phyloP scores from a whole-genome alignment of 2,797 vertebrate species.

The Sebastes flavidus region DNA sequence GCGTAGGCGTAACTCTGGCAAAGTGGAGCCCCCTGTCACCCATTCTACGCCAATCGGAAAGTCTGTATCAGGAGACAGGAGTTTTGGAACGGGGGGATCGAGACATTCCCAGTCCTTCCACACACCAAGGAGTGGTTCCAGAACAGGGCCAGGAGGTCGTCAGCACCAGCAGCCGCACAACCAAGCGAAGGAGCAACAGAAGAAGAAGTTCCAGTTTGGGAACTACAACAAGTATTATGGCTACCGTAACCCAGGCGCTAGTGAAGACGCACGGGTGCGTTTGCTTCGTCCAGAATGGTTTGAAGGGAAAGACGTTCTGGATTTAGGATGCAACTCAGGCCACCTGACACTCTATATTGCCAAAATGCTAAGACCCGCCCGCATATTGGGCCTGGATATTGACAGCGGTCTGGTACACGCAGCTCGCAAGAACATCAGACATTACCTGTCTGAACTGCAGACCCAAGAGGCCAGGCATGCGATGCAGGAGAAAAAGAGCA shows the following conservation, averaged over 20 bases:
- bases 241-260: slow-evolving; percentile 89
- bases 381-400: slow-evolving; percentile 91
- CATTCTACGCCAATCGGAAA: slow-evolving; percentile 63
- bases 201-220: slow-evolving; percentile 90
- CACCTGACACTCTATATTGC: slow-evolving; percentile 93
- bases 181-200: slow-evolving; percentile 62
- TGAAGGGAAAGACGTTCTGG: slow-evolving; percentile 87
- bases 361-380: slow-evolving; percentile 84
- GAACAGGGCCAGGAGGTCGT: slow-evolving; percentile 46
- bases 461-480: slow-evolving; percentile 73
- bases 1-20: slow-evolving; percentile 84
- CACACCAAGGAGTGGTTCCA: slow-evolving; percentile 59
- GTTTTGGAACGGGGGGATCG: slow-evolving; percentile 13
- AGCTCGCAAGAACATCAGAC: slow-evolving; percentile 91
- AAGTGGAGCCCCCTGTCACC: slow-evolving; percentile 71
- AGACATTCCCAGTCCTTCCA: slow-evolving; percentile 66
- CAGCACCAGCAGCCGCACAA: slow-evolving; percentile 63
- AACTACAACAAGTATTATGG: slow-evolving; percentile 96
- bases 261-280: slow-evolving; percentile 86
- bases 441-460: slow-evolving; percentile 89
- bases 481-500: slow-evolving; percentile 40
- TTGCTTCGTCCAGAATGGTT: slow-evolving; percentile 90
- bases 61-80: slow-evolving; percentile 47
- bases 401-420: slow-evolving; percentile 86
- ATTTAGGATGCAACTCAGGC: slow-evolving; percentile 93